Evolutionary conservation across 2,888 invertebrate genomes (phyloP), one percentile per base, ranked within the genome.

Genomic region (Caenorhabditis sinica): DNA sequence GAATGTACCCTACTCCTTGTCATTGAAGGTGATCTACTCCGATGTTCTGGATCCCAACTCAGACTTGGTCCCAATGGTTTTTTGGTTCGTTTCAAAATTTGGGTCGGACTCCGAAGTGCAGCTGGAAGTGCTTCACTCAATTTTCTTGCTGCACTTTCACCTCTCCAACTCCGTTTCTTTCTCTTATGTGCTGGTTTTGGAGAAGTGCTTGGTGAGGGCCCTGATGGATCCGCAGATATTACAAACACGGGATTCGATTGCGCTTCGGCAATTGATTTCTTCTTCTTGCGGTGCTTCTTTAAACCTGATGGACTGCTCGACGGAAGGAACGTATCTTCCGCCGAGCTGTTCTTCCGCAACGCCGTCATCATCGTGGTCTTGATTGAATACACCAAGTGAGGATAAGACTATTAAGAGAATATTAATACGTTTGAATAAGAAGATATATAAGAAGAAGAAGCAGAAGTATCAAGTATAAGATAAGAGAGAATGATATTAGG

Each of bases 11-110:
- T 58, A 71, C 85, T 86, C 25, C 86, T 75, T 28, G 85, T 76
- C 72, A 75, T 80, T 15, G 83, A 85, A 23, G 85, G 81, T 23
- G 76, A 77, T 17, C 86, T 58, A 49, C 82, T 84, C 79, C 90
- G 75, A 49, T 89, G 90, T 68, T 90, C 90, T 13, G 90, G 91
- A 80, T 91, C 91, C 91, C 91, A 91, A 51, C 90, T 90, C n/a
- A 91, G 83, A 58, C 86, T 86, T 30, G 91, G 92, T 17, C 92
- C 90, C 33, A 91, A 80, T 45, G 88, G 87, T 63, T 91, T 90
- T 79, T 89, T 91, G 25, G 77, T 66, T 45, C 87, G 53, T 73
- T 85, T 74, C 53, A 90, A 73, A 56, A 89, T 86, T 51, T 86
- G 85, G 17, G 87, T 87, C 8, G 90, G 90, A 79, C 83, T 86